Evolutionary conservation across 23 tunicate genomes (phyloP).

Genomic region (Trididemnum nubilum): DNA sequence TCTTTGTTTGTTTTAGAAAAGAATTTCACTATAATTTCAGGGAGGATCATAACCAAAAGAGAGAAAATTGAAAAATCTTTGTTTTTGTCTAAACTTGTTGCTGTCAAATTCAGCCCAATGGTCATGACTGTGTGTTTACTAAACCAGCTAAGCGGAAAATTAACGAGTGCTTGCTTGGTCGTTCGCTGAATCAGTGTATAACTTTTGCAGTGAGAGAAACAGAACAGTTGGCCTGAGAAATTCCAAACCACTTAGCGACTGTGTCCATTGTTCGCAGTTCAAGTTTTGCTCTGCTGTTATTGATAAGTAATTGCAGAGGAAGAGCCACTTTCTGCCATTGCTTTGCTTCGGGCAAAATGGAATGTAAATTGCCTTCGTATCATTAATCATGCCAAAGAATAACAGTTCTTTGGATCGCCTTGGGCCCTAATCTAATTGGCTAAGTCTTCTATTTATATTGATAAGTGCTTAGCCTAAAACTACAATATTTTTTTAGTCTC

Average conservation of each 20-base stretch:
- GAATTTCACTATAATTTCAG: background rate
- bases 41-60: background rate
- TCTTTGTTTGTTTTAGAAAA: background rate
- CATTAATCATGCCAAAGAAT: constrained; percentile 28
- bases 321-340: constrained; percentile 23
- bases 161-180: background rate
- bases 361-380: constrained; percentile 16
- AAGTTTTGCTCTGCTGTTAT: background rate
- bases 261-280: background rate
- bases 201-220: no score
- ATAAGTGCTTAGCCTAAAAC: background rate
- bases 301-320: background rate
- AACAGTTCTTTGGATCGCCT: constrained; percentile 13
- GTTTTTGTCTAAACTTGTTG: background rate
- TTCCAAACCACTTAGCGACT: background rate
- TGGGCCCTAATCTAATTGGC: constrained; percentile 36
- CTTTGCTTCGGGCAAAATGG: background rate
- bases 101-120: background rate
- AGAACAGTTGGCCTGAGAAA: no score
- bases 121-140: background rate
- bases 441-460: constrained; percentile 15
- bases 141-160: constrained; percentile 14
- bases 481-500: background rate
- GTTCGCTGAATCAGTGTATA: background rate
- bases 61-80: background rate